Conservation (phyloP, 2,888 invertebrate genomes). For the Cheiracanthium punctorium region DNA sequence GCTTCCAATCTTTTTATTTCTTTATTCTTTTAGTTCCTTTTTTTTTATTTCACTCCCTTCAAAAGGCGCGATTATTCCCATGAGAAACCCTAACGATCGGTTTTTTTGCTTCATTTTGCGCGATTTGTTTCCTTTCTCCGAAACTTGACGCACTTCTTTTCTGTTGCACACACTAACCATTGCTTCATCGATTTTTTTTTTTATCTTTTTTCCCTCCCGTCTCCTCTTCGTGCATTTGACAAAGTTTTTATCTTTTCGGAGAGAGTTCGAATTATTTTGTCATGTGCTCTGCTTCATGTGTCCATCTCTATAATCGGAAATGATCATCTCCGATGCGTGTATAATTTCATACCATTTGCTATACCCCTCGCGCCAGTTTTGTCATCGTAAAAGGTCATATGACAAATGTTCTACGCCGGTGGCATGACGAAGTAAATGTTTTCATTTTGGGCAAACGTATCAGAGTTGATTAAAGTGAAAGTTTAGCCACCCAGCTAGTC, state of each 20-base stretch:
- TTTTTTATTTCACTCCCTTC: no score
- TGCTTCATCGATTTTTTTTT: not conserved
- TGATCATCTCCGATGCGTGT: not conserved
- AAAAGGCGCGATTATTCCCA: not conserved
- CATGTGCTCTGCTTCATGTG: not conserved
- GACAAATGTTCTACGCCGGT: not conserved
- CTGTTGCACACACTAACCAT: not conserved
- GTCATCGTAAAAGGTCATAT: not conserved
- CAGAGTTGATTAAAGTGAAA: not conserved
- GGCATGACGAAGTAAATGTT: not conserved
- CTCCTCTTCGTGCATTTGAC: not conserved
- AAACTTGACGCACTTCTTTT: not conserved
- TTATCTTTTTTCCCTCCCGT: not conserved
- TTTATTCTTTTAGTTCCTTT: no score
- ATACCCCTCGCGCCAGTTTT: not conserved
- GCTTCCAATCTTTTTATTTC: not conserved
- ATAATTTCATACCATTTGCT: constrained; percentile 10
- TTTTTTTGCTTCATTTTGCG: not conserved
- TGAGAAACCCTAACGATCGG: not conserved
- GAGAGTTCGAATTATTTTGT: not conserved
- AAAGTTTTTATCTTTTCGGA: not conserved
- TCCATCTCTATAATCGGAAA: constrained; percentile 7
- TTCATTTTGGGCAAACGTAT: not conserved
- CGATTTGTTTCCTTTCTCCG: constrained; percentile 8
- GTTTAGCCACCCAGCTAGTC: not conserved